phyloP scores from a whole-genome alignment of 2,888 invertebrate genomes.

The Acronicta aceris region DNA sequence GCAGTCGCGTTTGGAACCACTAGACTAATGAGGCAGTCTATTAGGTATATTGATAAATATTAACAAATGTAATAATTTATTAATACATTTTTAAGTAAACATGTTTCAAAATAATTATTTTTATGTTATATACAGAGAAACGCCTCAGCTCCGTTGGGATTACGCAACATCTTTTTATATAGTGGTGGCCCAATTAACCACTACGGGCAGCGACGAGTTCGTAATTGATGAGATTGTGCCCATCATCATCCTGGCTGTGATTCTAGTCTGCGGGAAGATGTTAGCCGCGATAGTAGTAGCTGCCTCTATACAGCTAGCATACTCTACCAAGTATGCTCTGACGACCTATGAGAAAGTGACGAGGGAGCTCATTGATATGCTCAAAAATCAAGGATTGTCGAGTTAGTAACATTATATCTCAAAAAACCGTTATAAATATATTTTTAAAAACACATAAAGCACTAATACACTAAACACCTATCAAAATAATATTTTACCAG shows the following conservation, averaged over 20 bases:
- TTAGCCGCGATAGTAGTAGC: constrained; percentile 79
- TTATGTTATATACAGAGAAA: constrained; percentile 66
- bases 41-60: too few species aligned
- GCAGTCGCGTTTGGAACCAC: too few species aligned
- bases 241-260: constrained; percentile 70
- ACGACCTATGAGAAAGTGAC: constrained; percentile 76
- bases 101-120: too few species aligned
- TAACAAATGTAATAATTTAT: too few species aligned
- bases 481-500: too few species aligned
- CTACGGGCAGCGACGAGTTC: constrained; percentile 81
- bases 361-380: constrained; percentile 75
- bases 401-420: constrained; percentile 63
- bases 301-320: constrained; percentile 78
- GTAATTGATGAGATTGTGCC: constrained; percentile 65
- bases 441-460: too few species aligned
- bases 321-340: constrained; percentile 77
- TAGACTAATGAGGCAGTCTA: too few species aligned
- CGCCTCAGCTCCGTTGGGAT: constrained; percentile 75
- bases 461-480: too few species aligned
- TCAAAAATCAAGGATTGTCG: constrained; percentile 83
- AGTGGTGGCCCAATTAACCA: constrained; percentile 73
- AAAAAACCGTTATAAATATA: background rate
- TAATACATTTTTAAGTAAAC: too few species aligned
- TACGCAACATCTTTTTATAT: constrained; percentile 80
- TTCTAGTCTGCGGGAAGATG: constrained; percentile 79